These are phyloP conservation scores for Zonotrichia leucophrys DNA, from an alignment of 2,113 vertebrate species.

Conservation along the genomic window DNA sequence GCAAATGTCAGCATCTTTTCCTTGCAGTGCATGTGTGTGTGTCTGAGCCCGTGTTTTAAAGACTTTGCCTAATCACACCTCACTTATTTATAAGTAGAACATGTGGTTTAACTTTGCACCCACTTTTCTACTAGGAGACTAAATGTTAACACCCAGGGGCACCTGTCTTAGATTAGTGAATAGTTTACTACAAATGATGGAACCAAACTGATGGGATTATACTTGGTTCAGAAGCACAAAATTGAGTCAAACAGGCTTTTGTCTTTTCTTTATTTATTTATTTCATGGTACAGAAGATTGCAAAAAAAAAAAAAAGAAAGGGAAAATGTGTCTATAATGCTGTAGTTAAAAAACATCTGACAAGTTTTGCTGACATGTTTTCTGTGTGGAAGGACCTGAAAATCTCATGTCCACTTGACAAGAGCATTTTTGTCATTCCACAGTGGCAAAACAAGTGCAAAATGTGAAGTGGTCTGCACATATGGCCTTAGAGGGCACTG, in stretches of 20 bases:
- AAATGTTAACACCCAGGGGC: constrained; percentile 87
- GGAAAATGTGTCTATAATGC: neutral
- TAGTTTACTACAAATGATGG: constrained; percentile 69
- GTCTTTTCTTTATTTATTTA: neutral
- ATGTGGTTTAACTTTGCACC: constrained; percentile 99
- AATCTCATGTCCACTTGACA: constrained; percentile 68
- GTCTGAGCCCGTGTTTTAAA: constrained; percentile 36
- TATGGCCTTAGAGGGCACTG: constrained; percentile 74
- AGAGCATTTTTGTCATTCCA: constrained; percentile 78
- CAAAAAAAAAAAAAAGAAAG: neutral
- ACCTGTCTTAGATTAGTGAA: constrained; percentile 88
- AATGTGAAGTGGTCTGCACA: constrained; percentile 75
- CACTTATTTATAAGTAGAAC: constrained; percentile 82
- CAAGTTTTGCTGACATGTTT: constrained; percentile 39
- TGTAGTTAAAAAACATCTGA: constrained; percentile 27
- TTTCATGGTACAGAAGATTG: neutral
- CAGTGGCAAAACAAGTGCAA: constrained; percentile 76
- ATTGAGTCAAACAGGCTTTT: neutral
- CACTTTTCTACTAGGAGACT: constrained; percentile 92
- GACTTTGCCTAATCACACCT: constrained; percentile 81
- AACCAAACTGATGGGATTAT: constrained; percentile 43
- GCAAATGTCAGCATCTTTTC: constrained; percentile 34
- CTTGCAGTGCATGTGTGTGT: neutral
- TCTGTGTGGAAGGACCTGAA: constrained; percentile 71
- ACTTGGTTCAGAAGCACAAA: neutral